These are phyloP conservation scores for Drosophila cardini DNA, from an alignment of 1,140 invertebrate species.

Conservation along the genomic window DNA sequence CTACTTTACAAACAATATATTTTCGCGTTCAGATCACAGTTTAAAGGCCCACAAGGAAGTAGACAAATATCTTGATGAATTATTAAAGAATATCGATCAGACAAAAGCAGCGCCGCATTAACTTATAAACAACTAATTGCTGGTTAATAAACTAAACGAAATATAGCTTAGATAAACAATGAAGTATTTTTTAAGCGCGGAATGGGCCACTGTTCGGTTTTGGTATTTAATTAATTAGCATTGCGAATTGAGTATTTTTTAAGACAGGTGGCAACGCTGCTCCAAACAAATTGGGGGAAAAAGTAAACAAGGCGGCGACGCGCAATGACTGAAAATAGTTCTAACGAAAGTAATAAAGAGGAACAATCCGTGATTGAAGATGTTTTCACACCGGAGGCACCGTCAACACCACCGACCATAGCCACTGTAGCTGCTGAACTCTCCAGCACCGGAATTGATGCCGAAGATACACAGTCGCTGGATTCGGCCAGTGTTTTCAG, in stretches of 20 bases:
- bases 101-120: not conserved
- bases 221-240: not conserved
- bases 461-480: constrained; percentile 39
- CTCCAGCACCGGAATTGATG: constrained; percentile 10
- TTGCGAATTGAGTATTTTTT: not conserved
- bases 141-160: not conserved
- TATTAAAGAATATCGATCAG: constrained; percentile 38
- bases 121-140: not conserved
- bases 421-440: not conserved
- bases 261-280: constrained; percentile 28
- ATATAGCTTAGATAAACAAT: not conserved
- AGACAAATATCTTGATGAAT: constrained; percentile 63
- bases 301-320: constrained; percentile 36
- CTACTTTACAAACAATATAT: constrained; percentile 54
- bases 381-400: not conserved
- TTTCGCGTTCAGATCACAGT: constrained; percentile 65
- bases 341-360: constrained; percentile 37
- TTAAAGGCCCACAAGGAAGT: constrained; percentile 70
- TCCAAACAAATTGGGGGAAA: constrained; percentile 8
- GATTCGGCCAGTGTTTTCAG: constrained; percentile 92
- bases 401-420: not conserved
- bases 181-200: not conserved
- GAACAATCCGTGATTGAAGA: constrained; percentile 16
- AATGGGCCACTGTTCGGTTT: too few relatives aligned
- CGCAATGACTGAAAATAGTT: constrained; percentile 40